These are phyloP conservation scores for Chymomyza caudatula DNA, from an alignment of 2,888 invertebrate genomes.

Conservation along the genomic window DNA sequence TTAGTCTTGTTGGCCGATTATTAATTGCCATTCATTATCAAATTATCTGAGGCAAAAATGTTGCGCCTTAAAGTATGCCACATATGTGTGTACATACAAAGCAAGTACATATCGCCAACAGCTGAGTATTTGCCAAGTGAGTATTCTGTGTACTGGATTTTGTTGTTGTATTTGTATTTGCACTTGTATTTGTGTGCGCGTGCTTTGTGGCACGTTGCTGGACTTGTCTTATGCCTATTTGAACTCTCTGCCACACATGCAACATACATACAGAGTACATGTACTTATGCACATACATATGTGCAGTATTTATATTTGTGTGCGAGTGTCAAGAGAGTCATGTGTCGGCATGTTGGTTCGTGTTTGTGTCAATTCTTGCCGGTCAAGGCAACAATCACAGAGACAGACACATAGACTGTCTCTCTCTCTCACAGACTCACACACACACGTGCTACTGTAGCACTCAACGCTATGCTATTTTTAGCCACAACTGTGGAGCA, in stretches of 20 bases:
- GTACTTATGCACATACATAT: neutral
- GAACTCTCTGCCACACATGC: neutral
- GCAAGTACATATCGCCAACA: neutral
- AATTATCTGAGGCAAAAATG: neutral
- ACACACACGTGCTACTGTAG: neutral
- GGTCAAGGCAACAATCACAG: constrained; percentile 19
- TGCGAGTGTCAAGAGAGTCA: neutral
- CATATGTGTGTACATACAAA: neutral
- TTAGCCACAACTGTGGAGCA: neutral
- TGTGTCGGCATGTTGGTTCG: neutral
- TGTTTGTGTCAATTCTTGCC: constrained; percentile 24
- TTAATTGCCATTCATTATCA: neutral
- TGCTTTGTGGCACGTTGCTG: neutral
- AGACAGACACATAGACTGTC: neutral
- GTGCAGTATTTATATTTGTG: neutral
- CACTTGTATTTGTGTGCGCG: too few relatives aligned
- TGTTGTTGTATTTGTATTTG: neutral
- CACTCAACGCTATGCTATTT: neutral
- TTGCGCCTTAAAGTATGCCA: neutral
- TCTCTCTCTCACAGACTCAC: neutral
- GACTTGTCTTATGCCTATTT: neutral
- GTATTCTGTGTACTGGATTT: neutral
- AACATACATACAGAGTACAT: neutral
- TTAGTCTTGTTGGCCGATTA: neutral
- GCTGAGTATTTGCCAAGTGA: neutral